A percentile compares a stretch with the other conserved stretches of the same genome.
phyloP scores from a whole-genome alignment of 2,113 vertebrate genomes.

The Tachuris rubrigastra region DNA sequence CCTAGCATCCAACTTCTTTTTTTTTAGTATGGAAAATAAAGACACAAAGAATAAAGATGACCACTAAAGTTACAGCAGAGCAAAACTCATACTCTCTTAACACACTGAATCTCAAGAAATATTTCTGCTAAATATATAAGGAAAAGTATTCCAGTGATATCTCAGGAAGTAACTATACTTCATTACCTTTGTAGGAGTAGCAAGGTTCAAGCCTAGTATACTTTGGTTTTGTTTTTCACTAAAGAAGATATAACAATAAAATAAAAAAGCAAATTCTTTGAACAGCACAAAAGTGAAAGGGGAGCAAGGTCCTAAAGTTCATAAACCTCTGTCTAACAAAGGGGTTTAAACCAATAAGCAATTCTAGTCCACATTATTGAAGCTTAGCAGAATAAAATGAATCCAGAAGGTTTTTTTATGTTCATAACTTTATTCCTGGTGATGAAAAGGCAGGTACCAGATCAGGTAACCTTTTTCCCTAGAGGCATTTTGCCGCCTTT shows the following conservation, averaged over 20 bases:
- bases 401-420: not conserved
- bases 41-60: not conserved
- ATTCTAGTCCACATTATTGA: not conserved
- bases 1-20: not conserved
- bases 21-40: not conserved
- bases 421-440: not conserved
- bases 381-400: not conserved
- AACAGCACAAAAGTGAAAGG: not conserved
- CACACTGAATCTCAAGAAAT: not conserved
- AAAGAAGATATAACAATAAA: not conserved
- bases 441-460: not conserved
- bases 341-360: not conserved
- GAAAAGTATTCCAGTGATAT: not conserved
- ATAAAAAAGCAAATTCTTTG: not conserved
- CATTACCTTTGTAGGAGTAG: not conserved
- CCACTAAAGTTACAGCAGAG: not conserved
- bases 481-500: not conserved
- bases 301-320: not conserved
- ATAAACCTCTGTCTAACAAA: not conserved
- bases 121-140: not conserved
- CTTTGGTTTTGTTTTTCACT: not conserved
- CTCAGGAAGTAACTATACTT: not conserved
- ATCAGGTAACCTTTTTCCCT: not conserved
- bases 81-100: not conserved
- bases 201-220: not conserved